Evolutionary conservation across 1,140 invertebrate species (phyloP), one percentile per base, ranked within the genome.

Genomic region (Drosophila orena): DNA sequence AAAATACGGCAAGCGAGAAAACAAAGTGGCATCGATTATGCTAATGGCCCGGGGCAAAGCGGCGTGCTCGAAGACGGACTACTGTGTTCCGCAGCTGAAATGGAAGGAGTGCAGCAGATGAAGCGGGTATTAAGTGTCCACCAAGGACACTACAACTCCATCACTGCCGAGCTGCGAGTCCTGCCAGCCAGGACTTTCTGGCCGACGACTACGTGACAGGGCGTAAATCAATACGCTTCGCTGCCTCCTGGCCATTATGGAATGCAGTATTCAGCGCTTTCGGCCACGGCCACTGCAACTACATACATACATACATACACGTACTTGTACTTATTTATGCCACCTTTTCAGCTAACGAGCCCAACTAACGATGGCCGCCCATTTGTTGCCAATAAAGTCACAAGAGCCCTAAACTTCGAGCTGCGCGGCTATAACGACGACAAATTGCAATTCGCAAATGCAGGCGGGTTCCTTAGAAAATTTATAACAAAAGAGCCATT

Each of bases 1-100:
- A 30, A 30, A 30, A 10, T 30, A 50, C 30, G 44, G 42, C 20
- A 35, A 46, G 79, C 38, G 62, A 47, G 62, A 47, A 70, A 86
- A 86, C 83, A 86, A 85, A 74, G 69, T 78, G 83, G 30, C 74
- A 88, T 83, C 79, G 83, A 86, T 77, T 89, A 89, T 89, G 84
- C 66, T 83, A 86, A 86, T 89, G 55, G 60, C 53, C 37, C 22
- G 17, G n/a, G 38, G 24, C 17, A 20, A 46, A 14, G 27, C 24
- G 15, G 15, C 22, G 57, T 14, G 52, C 43, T 74, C 50, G 35
- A 73, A 74, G 58, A 3, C 50, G 30, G 68, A 71, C 47, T 47
- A 56, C 62, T 46, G 38, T 46, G 20, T 50, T 47, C 12, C 40
- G n/a, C 47, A 42, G 20, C 27, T 52, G 10, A 52, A 49, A 64